These are phyloP conservation scores for Ptychobarbus kaznakovi DNA, from an alignment of 2,797 vertebrate genomes.

Conservation along the genomic window DNA sequence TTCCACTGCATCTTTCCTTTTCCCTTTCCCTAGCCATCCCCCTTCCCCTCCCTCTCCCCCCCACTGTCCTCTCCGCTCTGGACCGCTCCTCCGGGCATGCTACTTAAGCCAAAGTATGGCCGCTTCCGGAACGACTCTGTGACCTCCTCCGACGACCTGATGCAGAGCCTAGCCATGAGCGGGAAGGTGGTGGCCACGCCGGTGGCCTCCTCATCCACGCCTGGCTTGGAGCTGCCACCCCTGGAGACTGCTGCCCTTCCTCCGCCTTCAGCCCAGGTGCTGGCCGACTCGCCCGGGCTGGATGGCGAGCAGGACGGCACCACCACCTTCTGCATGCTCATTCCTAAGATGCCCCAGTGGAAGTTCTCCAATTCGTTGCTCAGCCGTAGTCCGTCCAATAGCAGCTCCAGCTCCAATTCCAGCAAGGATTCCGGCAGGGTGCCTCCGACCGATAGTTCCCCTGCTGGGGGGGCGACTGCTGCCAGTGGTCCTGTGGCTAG, in stretches of 20 bases:
- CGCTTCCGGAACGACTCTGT: conserved; percentile 89
- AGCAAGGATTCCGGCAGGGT: conserved; percentile 82
- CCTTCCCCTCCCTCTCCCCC: conserved; percentile 56
- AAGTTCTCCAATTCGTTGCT: conserved; percentile 90
- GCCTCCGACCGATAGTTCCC: conserved; percentile 14
- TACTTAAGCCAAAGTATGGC: conserved; percentile 91
- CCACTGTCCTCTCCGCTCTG: conserved; percentile 70
- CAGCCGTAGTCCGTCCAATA: conserved; percentile 88
- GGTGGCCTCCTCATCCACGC: conserved; percentile 74
- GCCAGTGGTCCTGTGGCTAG: conserved; percentile 79
- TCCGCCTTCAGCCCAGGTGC: conserved; percentile 67
- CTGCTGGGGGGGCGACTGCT: conserved; percentile 52
- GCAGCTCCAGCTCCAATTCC: conserved; percentile 79
- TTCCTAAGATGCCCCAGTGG: conserved; percentile 94
- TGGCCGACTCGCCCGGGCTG: conserved; percentile 81
- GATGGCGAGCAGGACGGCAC: conserved; percentile 87
- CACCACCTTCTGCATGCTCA: conserved; percentile 95
- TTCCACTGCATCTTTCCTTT: conserved; percentile 43
- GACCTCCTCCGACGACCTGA: conserved; percentile 87
- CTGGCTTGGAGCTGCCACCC: conserved; percentile 77
- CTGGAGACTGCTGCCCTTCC: conserved; percentile 71
- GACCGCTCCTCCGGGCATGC: conserved; percentile 85
- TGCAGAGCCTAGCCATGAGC: conserved; percentile 87
- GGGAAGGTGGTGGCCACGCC: conserved; percentile 83
- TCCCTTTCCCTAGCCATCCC: conserved; percentile 37